phyloP scores from a whole-genome alignment of 64 coral and sea anemone species.

The Cladopsammia gracilis region DNA sequence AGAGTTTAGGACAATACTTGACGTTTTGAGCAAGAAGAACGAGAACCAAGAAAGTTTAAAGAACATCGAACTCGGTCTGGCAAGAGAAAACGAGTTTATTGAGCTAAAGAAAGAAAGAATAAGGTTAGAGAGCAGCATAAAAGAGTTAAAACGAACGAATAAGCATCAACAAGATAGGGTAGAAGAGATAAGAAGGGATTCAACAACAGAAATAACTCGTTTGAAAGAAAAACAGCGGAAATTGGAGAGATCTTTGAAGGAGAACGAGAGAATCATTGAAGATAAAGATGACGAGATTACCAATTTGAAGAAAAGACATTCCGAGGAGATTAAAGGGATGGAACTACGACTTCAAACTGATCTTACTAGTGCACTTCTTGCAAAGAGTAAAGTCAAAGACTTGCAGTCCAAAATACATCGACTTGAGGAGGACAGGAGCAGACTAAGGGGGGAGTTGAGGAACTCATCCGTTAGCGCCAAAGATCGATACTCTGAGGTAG shows the following conservation, averaged over 20 bases:
- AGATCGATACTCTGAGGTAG: conserved; percentile 44
- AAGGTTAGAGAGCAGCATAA: conserved; percentile 64
- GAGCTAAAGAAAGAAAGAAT: conserved; percentile 76
- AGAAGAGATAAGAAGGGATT: conserved; percentile 87
- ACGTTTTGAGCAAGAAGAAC: conserved; percentile 69
- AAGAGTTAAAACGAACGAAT: conserved; percentile 76
- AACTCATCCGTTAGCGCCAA: conserved; percentile 6
- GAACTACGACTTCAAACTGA: conserved; percentile 77
- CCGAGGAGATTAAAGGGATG: conserved; percentile 70
- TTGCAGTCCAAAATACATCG: conserved; percentile 77
- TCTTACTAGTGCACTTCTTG: conserved; percentile 53
- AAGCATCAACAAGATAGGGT: conserved; percentile 85
- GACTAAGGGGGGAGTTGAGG: conserved; percentile 61
- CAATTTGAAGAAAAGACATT: conserved; percentile 66
- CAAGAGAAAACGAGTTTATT: conserved; percentile 74
- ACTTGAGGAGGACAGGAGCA: conserved; percentile 71
- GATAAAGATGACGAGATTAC: conserved; percentile 75
- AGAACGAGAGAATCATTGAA: conserved; percentile 52
- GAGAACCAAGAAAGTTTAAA: conserved; percentile 60
- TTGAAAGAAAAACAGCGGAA: conserved; percentile 85
- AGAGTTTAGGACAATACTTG: conserved; percentile 91
- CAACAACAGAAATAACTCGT: conserved; percentile 61
- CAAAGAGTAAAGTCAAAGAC: conserved; percentile 80
- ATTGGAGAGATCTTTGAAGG: conserved; percentile 75
- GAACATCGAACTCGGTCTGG: conserved; percentile 68